Conservation (phyloP, 2,888 invertebrate species). For the Meteorus colon region DNA sequence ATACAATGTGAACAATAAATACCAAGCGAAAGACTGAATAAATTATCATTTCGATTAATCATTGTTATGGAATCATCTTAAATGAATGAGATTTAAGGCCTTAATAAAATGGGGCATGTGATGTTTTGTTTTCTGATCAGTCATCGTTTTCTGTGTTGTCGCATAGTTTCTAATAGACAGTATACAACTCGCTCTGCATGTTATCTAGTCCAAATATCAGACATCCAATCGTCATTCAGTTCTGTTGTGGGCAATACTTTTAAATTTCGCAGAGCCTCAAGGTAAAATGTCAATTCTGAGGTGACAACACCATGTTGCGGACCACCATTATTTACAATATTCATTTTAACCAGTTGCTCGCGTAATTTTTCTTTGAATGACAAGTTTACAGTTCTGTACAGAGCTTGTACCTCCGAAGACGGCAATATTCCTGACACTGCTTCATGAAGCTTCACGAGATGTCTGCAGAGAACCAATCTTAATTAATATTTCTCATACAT, state of each 20-base stretch:
- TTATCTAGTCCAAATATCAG: slow-evolving; percentile 87
- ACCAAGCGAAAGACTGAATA: background rate
- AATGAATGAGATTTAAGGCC: background rate
- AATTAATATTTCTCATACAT: slow-evolving; percentile 17
- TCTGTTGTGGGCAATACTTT: slow-evolving; percentile 85
- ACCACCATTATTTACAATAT: slow-evolving; percentile 95
- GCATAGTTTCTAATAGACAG: slow-evolving; percentile 69
- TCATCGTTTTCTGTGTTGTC: slow-evolving; percentile 49
- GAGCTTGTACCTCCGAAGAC: slow-evolving; percentile 82
- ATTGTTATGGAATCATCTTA: background rate
- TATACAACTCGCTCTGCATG: slow-evolving; percentile 72
- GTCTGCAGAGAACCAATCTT: slow-evolving; percentile 75
- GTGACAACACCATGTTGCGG: slow-evolving; percentile 97
- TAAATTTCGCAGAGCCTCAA: slow-evolving; percentile 88
- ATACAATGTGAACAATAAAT: slow-evolving; percentile 11
- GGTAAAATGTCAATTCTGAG: slow-evolving; percentile 92
- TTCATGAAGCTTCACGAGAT: slow-evolving; percentile 93
- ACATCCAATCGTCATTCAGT: slow-evolving; percentile 84
- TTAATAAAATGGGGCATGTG: background rate
- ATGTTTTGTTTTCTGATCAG: no score
- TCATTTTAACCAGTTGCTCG: slow-evolving; percentile 88
- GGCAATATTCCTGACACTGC: slow-evolving; percentile 91
- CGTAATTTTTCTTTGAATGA: slow-evolving; percentile 91
- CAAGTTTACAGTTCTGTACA: slow-evolving; percentile 86
- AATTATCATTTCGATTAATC: background rate